Evolutionary conservation across 2,888 invertebrate species (phyloP), one percentile per base, ranked within the genome.

Genomic region (Lingula anatina): DNA sequence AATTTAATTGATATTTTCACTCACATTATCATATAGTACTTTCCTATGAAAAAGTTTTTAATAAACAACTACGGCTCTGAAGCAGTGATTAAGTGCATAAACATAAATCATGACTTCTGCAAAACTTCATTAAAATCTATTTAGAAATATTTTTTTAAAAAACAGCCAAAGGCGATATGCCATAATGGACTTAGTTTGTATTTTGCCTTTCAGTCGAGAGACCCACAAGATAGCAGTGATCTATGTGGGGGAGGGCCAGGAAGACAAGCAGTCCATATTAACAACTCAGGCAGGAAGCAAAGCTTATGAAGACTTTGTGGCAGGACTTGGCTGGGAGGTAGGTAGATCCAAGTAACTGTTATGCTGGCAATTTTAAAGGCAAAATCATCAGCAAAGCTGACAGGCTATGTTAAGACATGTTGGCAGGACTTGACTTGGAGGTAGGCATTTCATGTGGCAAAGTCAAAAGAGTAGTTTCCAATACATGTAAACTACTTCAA

Each of bases 201-300:
- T 27, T 9, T 46, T 20, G 21, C 43, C 26, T 51, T 51, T 20
- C 53, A 73, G 75, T 53, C 71, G 79, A 40, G 79, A 78, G 55
- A 76, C 75, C 4, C 76, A 77, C 64, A 79, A 85, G 86, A 76
- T 94, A 51, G 99, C 97, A 20, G 92, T 99, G 43, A 92, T 99
- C 66, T 99, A 95, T 78, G 96, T 99, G 20, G 93, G 88, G 12
- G 87, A 88, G 42, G 96, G 96, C 0, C 99, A 99, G 74, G 96
- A 97, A 77, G 92, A 94, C 64, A 93, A 97, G 67, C 88, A 88
- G 71, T 91, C 94, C 38, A 96, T 99, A 65, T 79, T 90, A 18
- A 87, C 88, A 9, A 99, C 99, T 75, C 85, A 87, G 35, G 87
- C 87, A 56, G 96, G 94, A 27, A 96, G 95, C 74, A 87, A 87